Percentiles rank a stretch among this genome's conserved stretches.
Conservation (phyloP, 2,113 vertebrate genomes). For the Meriones unguiculatus region DNA sequence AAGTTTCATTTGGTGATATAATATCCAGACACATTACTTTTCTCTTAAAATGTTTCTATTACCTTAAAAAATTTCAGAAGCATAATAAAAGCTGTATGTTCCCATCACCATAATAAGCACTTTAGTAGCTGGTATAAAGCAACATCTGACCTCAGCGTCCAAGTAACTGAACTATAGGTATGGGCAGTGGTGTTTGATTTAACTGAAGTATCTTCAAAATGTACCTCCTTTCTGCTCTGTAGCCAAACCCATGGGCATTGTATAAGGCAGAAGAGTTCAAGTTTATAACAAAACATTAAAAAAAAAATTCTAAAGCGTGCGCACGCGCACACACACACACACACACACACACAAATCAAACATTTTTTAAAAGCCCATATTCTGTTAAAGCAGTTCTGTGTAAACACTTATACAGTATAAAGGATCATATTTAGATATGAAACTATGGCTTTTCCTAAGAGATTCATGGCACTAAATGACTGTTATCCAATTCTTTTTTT, state of each 20-base stretch:
- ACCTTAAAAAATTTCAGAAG: constrained; percentile 1
- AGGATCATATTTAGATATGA: background rate
- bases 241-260: background rate
- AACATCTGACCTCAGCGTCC: background rate
- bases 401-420: background rate
- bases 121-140: background rate
- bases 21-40: background rate
- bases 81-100: background rate
- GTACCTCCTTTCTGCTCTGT: background rate
- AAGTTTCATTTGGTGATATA: background rate
- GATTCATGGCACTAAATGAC: background rate
- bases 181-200: background rate
- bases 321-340: too few species aligned
- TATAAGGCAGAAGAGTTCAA: background rate
- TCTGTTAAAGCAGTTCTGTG: background rate
- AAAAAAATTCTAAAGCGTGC: background rate
- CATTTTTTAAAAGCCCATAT: background rate
- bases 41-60: constrained; percentile 22
- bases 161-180: background rate
- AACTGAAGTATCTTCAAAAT: background rate
- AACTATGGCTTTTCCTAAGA: background rate
- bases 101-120: background rate
- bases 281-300: background rate
- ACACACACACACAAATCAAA: background rate
- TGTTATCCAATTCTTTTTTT: background rate